phyloP scores from a whole-genome alignment of 37 sponge, comb jelly and placozoan species.

The Diacarnus erythraeanus region DNA sequence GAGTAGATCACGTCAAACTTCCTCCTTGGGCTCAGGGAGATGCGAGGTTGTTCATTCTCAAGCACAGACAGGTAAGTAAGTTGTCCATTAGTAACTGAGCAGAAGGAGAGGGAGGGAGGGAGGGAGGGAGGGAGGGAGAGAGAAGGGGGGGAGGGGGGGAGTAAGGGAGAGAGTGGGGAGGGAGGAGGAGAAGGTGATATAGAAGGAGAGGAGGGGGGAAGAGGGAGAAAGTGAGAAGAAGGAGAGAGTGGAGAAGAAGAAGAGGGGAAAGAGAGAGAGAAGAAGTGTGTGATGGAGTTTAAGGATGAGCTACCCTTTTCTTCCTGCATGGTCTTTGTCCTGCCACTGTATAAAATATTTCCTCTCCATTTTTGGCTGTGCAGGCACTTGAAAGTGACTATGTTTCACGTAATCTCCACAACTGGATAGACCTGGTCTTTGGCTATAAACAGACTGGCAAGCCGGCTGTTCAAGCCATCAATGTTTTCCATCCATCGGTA shows the following conservation, averaged over 20 bases:
- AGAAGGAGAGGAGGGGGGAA: not conserved
- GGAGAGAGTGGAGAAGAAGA: too few species aligned
- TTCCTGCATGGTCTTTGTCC: too few species aligned
- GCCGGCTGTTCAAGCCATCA: conserved; percentile 90
- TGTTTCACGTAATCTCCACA: conserved; percentile 91
- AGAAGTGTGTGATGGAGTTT: not conserved
- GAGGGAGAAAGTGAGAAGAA: too few species aligned
- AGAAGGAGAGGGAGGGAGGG: too few species aligned
- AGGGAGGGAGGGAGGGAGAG: not conserved
- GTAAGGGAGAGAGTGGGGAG: not conserved
- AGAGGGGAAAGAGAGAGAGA: not conserved
- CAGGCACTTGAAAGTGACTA: conserved; percentile 94
- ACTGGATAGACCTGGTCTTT: conserved; percentile 98
- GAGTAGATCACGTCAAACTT: conserved; percentile 83
- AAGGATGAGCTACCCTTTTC: too few species aligned
- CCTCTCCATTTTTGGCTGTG: not conserved
- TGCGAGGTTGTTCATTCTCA: conserved; percentile 84
- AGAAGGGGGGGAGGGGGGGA: too few species aligned
- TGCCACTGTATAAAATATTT: too few species aligned
- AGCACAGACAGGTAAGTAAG: conserved; percentile 81
- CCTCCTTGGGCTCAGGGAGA: conserved; percentile 89
- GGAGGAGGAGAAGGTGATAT: too few species aligned
- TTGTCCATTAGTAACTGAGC: too few species aligned
- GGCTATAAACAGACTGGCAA: conserved; percentile 94
- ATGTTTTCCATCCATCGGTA: conserved; percentile 98